Conservation (phyloP, 2,113 vertebrate species). For the Mohoua ochrocephala region DNA sequence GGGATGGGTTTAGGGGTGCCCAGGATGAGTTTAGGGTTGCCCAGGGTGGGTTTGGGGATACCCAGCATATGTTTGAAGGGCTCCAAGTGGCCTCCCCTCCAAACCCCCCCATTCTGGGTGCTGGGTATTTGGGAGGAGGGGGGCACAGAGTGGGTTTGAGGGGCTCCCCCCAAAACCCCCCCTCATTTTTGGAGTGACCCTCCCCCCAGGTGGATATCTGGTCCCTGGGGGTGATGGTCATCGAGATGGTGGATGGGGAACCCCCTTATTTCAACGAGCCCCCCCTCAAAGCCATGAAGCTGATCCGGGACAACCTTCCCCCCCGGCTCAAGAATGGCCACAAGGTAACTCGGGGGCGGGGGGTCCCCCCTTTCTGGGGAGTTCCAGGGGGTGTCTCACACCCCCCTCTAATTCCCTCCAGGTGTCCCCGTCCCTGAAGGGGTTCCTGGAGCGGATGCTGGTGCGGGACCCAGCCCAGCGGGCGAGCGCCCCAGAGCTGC, state of each 20-base stretch:
- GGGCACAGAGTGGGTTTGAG: rapidly evolving
- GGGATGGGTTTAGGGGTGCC: neutral
- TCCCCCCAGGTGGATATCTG: slow-evolving; percentile 86
- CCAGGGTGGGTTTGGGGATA: neutral
- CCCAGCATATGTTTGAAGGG: rapidly evolving
- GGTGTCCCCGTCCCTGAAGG: neutral
- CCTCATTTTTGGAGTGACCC: rapidly evolving
- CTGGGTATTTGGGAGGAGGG: neutral
- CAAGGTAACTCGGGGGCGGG: slow-evolving; percentile 70
- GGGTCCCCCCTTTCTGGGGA: rapidly evolving
- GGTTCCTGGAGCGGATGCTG: neutral
- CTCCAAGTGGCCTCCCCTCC: neutral
- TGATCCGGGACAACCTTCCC: slow-evolving; percentile 94
- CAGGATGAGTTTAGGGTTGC: neutral
- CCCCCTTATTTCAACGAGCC: slow-evolving; percentile 96
- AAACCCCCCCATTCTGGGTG: neutral
- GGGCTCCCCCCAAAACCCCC: no score
- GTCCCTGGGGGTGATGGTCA: slow-evolving; percentile 96
- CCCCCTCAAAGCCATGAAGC: slow-evolving; percentile 95
- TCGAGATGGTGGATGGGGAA: slow-evolving; percentile 97
- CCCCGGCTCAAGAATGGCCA: slow-evolving; percentile 92
- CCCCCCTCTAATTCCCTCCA: rapidly evolving
- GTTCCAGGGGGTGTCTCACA: neutral
- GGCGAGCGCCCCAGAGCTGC: neutral
- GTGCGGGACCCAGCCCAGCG: neutral